A percentile compares a stretch with the other conserved stretches of the same genome.
phyloP scores from a whole-genome alignment of 2,113 vertebrate species.

The Petrocephalus zakoni region DNA sequence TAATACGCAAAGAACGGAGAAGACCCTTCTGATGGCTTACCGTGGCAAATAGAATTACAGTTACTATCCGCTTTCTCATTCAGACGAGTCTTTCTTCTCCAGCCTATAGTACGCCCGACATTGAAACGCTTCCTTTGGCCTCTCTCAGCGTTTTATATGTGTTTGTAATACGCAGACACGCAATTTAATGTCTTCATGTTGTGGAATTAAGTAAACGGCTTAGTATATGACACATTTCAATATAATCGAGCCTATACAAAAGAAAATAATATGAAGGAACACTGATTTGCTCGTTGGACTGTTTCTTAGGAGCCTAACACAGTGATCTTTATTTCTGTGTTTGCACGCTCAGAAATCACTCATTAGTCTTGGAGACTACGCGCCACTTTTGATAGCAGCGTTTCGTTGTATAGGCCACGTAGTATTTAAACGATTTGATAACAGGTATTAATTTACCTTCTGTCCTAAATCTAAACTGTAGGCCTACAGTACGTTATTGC shows the following conservation, averaged over 20 bases:
- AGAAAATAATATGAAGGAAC: background rate
- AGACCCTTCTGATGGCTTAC: conserved; percentile 92
- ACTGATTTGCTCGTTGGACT: background rate
- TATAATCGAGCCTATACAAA: background rate
- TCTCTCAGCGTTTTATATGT: conserved; percentile 22
- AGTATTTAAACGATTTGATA: background rate
- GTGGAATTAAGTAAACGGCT: background rate
- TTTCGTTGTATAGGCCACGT: background rate
- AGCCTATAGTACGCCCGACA: conserved; percentile 64
- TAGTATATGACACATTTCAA: background rate
- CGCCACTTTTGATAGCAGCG: background rate
- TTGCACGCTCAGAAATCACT: background rate
- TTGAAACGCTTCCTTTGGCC: conserved; percentile 59
- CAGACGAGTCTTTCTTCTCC: conserved; percentile 70
- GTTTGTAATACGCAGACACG: background rate
- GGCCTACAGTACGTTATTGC: background rate
- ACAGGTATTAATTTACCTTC: background rate
- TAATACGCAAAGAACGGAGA: conserved; percentile 90
- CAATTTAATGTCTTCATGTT: background rate
- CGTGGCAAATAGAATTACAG: conserved; percentile 96
- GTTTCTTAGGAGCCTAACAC: background rate
- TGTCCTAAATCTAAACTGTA: background rate
- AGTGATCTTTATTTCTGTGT: background rate
- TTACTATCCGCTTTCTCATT: conserved; percentile 67
- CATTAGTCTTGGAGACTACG: background rate